Conservation (phyloP, 2,113 vertebrate genomes). For the Cercopithecus mona region DNA sequence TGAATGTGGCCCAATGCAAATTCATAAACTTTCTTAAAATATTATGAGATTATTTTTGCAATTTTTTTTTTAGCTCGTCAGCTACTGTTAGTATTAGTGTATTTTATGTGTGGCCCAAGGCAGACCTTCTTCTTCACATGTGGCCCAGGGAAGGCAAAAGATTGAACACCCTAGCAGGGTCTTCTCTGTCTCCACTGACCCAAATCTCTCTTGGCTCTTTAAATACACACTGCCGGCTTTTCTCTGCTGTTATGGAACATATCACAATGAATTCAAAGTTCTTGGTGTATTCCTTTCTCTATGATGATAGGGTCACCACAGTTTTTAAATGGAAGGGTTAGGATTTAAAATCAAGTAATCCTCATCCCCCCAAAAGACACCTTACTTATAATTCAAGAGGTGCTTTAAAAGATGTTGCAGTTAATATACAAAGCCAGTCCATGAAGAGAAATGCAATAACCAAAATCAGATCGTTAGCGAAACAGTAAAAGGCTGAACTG, state of each 20-base stretch:
- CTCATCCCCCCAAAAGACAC: not conserved
- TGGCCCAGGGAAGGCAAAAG: too few species aligned
- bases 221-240: not conserved
- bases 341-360: not conserved
- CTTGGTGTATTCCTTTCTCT: not conserved
- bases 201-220: not conserved
- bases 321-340: slow-evolving; percentile 6
- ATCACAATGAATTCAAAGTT: not conserved
- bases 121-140: too few species aligned
- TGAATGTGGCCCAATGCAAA: too few species aligned
- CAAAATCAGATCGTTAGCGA: slow-evolving; percentile 36
- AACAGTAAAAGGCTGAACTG: slow-evolving; percentile 15
- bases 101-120: too few species aligned
- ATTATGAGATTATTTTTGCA: too few species aligned
- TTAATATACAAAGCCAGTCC: slow-evolving; percentile 23
- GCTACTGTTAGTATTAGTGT: too few species aligned
- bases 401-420: not conserved
- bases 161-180: too few species aligned
- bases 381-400: not conserved
- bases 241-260: not conserved
- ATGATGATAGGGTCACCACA: not conserved
- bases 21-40: too few species aligned
- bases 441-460: slow-evolving; percentile 5
- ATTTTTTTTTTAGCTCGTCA: too few species aligned
- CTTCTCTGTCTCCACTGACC: too few species aligned